phyloP scores from a whole-genome alignment of 2,113 vertebrate species.

The Stercorarius parasiticus region DNA sequence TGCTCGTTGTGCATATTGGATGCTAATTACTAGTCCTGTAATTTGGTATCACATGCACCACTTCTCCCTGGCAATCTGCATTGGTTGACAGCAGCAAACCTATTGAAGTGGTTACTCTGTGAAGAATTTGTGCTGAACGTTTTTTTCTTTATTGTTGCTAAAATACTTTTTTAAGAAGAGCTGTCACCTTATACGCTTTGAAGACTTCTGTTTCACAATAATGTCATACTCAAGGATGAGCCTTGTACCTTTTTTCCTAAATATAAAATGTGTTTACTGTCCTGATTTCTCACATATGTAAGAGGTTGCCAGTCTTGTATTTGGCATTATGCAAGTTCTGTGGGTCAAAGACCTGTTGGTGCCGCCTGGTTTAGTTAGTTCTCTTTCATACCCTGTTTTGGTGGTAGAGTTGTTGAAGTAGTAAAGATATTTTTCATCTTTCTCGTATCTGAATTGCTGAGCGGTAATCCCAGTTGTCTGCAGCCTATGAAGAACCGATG shows the following conservation, averaged over 20 bases:
- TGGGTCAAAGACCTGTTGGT: not conserved
- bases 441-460: not conserved
- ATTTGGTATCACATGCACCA: not conserved
- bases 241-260: not conserved
- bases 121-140: not conserved
- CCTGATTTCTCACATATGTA: not conserved
- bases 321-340: not conserved
- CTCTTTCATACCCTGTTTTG: not conserved
- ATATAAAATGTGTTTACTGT: not conserved
- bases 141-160: not conserved
- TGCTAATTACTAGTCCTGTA: not conserved
- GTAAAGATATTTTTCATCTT: not conserved
- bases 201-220: not conserved
- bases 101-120: not conserved
- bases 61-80: not conserved
- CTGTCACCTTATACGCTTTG: not conserved
- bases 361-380: not conserved
- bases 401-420: not conserved
- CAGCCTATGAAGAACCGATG: accelerated
- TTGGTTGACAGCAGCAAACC: not conserved
- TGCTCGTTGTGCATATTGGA: not conserved
- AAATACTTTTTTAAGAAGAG: not conserved
- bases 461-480: not conserved
- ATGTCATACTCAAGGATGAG: not conserved
- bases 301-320: not conserved